phyloP scores from a whole-genome alignment of 2,888 invertebrate species.

The Epinotia brunnichana region DNA sequence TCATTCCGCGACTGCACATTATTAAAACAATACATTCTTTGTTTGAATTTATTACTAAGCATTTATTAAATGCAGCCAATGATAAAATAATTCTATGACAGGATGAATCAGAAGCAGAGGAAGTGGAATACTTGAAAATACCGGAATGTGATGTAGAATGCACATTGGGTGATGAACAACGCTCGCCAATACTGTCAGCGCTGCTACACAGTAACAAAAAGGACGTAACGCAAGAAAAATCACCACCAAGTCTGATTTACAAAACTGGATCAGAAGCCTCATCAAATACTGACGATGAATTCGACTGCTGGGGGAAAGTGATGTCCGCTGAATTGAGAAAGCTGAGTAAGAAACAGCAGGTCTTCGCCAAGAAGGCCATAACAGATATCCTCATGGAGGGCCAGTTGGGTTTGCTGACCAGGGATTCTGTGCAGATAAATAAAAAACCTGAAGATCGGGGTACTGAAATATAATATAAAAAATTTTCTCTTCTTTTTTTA shows the following conservation, averaged over 20 bases:
- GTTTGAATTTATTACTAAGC: not conserved
- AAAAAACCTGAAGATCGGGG: not conserved
- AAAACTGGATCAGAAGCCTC: not conserved
- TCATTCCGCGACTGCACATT: too few species aligned
- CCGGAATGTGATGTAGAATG: not conserved
- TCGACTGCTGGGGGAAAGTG: slow-evolving; percentile 26
- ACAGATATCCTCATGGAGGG: slow-evolving; percentile 24
- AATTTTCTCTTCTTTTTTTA: too few species aligned
- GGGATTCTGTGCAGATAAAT: slow-evolving; percentile 11
- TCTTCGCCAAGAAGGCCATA: slow-evolving; percentile 28
- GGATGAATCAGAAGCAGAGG: slow-evolving; percentile 1
- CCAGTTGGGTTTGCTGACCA: slow-evolving; percentile 2
- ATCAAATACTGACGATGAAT: slow-evolving; percentile 1
- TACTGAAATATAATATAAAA: not conserved
- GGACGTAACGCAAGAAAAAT: not conserved
- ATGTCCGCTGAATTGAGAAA: slow-evolving; percentile 28
- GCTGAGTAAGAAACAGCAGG: slow-evolving; percentile 12
- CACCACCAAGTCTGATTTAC: not conserved
- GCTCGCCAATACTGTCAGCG: not conserved
- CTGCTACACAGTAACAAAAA: not conserved
- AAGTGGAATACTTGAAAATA: slow-evolving; percentile 12
- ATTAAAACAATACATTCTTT: too few species aligned
- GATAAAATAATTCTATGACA: not conserved
- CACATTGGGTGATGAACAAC: not conserved
- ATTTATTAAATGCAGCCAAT: not conserved